These are phyloP conservation scores for Charadrius vociferus DNA, from an alignment of 2,113 vertebrate genomes.

Conservation along the genomic window DNA sequence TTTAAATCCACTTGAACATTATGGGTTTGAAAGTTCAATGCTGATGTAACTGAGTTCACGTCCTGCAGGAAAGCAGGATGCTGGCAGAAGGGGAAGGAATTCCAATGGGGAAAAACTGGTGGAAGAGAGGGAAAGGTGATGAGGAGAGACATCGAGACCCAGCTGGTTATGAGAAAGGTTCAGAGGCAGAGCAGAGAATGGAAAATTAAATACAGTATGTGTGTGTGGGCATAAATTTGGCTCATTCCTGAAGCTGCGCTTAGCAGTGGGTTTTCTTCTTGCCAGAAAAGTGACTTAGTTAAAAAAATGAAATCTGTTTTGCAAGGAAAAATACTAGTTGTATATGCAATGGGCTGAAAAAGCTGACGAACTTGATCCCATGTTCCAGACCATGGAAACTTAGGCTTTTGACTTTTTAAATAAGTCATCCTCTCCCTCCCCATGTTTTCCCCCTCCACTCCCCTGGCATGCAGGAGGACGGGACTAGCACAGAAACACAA, in stretches of 20 bases:
- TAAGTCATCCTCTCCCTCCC: neutral
- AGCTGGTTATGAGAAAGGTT: neutral
- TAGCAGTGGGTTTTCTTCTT: neutral
- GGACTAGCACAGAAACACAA: neutral
- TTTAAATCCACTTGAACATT: slow-evolving; percentile 12
- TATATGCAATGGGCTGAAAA: neutral
- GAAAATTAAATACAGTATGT: neutral
- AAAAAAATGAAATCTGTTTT: neutral
- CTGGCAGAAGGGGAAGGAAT: neutral
- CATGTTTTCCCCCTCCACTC: neutral
- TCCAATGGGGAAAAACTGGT: neutral
- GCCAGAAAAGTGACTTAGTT: neutral
- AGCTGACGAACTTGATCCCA: neutral
- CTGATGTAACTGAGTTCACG: neutral
- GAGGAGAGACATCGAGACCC: neutral
- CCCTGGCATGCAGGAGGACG: neutral
- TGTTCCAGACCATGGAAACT: neutral
- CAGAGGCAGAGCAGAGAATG: neutral
- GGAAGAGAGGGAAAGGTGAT: neutral
- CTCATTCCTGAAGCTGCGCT: neutral
- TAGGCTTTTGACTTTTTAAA: neutral
- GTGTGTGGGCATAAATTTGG: neutral
- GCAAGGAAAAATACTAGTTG: neutral
- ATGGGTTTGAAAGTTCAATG: neutral
- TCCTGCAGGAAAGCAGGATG: neutral